These are phyloP conservation scores for Zygogramma bicolorata DNA, from an alignment of 2,888 invertebrate species.

Conservation along the genomic window DNA sequence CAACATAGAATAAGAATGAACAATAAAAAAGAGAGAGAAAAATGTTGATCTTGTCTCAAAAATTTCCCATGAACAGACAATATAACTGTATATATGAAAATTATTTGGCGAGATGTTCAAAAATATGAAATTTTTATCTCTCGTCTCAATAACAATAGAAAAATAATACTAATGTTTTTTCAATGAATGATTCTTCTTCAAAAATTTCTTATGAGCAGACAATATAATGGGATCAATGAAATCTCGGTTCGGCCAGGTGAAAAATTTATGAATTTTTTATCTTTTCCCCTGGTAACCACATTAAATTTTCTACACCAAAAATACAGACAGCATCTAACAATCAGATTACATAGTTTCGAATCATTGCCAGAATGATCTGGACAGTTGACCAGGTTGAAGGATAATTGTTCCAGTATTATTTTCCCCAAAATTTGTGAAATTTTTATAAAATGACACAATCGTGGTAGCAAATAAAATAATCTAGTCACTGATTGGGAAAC, in stretches of 20 bases:
- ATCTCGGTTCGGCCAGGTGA: neutral
- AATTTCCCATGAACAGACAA: neutral
- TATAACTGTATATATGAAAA: neutral
- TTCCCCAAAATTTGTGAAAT: neutral
- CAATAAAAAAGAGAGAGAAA: neutral
- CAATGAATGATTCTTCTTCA: neutral
- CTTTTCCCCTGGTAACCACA: neutral
- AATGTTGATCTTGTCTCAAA: neutral
- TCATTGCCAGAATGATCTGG: neutral
- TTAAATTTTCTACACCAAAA: neutral
- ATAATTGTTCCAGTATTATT: neutral
- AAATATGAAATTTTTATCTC: too few relatives aligned
- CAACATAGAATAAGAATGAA: neutral
- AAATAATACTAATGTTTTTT: neutral
- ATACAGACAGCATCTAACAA: neutral
- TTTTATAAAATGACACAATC: neutral
- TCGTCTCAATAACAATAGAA: neutral
- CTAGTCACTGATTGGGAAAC: neutral
- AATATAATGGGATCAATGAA: neutral
- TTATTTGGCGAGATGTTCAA: too few relatives aligned
- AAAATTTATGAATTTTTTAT: neutral
- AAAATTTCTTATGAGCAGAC: neutral
- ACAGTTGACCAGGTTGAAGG: neutral
- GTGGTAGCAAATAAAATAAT: neutral
- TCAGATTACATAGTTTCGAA: neutral